Evolutionary conservation across 2,113 vertebrate genomes (phyloP).

Genomic region (Echinops telfairi): DNA sequence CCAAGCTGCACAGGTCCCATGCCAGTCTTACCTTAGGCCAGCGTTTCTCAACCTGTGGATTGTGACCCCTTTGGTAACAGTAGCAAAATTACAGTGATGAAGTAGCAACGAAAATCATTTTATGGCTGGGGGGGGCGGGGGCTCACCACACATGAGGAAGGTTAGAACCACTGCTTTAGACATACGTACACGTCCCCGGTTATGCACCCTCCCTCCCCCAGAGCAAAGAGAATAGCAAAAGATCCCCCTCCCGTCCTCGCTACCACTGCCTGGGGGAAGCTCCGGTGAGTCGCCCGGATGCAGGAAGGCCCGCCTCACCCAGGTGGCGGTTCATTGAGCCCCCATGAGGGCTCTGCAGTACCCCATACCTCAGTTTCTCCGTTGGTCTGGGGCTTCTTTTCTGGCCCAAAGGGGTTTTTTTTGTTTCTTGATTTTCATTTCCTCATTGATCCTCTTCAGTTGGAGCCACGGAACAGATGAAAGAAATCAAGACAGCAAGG

Average conservation of each 20-base stretch:
- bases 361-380: not conserved
- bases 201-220: not conserved
- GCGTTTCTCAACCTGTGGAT: too few species aligned
- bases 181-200: too few species aligned
- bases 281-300: fast-evolving
- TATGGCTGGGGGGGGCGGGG: too few species aligned
- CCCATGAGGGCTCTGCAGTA: not conserved
- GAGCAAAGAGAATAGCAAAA: fast-evolving
- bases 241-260: not conserved
- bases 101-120: too few species aligned
- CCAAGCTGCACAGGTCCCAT: too few species aligned
- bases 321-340: not conserved
- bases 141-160: too few species aligned
- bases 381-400: not conserved
- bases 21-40: too few species aligned
- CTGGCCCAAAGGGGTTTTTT: not conserved
- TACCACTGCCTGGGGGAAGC: not conserved
- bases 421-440: not conserved
- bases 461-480: not conserved
- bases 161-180: too few species aligned
- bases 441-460: not conserved
- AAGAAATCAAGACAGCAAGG: not conserved
- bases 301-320: not conserved
- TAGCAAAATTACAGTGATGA: too few species aligned
- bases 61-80: too few species aligned